Base-by-base conservation (phyloP, 2,797 vertebrate species). In the Coilia nasus region DNA sequence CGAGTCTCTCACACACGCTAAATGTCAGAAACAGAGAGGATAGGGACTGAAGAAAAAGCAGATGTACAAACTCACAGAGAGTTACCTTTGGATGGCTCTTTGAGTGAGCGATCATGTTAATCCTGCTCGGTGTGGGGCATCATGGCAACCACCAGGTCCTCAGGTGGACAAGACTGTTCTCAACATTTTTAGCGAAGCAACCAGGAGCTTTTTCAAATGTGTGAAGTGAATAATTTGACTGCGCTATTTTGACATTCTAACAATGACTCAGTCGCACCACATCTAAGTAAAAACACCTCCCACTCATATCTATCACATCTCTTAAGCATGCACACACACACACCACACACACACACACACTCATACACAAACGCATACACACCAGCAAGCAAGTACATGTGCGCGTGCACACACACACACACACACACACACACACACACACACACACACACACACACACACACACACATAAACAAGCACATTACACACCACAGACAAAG, bases 241-340 rank as follows among this genome's bases (percentile, higher is more conserved):
- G 71, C 54, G 84, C 90, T 91, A 88, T 90, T 87, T 81, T 95
- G 90, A 94, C 93, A 94, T 91, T 95, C 87, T 82, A 85, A 89
- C 88, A 90, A 93, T 95, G 94, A 95, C 89, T 95, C 94, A 95
- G 87, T 89, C 88, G 88, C 91, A 94, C 94, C 92, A 89, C 93
- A 95, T 93, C 92, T 88, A 87, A 94, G 88, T 90, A 54, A 87
- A 90, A 93, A 93, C 94, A 89, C 96, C 95, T 94, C 95, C 95
- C 93, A 94, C 95, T 82, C 23, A 71, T 85, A 82, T 82, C 50
- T 81, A 85, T 86, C 81, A 81, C 86, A 83, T 90, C 86, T 84
- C 31, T 75, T 75, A 83, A 93, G 44, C 28, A 41, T 41, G 19
- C 31, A 85, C 59, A 84, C 85, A 57, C 59, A 86, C 82, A 86